A percentile compares a stretch with the other conserved stretches of the same genome.
Evolutionary conservation across 2,797 vertebrate species (phyloP).

Genomic region (Clamator glandarius): DNA sequence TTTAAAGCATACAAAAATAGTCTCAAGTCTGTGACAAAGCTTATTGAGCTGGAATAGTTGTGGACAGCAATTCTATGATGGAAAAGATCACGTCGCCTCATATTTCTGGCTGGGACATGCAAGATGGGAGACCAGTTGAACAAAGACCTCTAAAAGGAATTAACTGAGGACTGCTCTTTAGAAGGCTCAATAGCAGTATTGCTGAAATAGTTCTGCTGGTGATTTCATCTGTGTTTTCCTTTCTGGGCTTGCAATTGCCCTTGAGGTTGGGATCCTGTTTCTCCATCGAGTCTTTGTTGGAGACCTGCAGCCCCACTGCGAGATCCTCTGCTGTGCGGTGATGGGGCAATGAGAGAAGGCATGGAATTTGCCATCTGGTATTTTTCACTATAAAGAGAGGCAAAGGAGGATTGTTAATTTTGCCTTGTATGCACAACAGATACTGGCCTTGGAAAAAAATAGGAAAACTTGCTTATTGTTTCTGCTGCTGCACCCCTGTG

Average conservation of each 20-base stretch:
- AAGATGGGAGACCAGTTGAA: neutral
- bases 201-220: neutral
- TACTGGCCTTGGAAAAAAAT: neutral
- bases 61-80: neutral
- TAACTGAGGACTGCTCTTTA: neutral
- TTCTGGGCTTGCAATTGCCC: neutral
- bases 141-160: conserved; percentile 30
- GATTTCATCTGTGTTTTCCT: neutral
- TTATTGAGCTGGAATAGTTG: neutral
- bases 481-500: neutral
- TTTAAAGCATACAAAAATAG: conserved; percentile 64
- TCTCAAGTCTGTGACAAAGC: conserved; percentile 41
- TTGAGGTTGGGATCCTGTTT: neutral
- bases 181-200: neutral
- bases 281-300: neutral
- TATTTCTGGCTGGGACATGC: neutral
- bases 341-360: neutral
- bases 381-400: neutral
- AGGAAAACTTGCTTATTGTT: neutral
- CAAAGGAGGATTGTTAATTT: neutral
- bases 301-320: neutral
- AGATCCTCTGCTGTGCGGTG: neutral
- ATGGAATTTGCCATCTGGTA: neutral
- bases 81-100: neutral
- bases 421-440: conserved; percentile 46